Conservation (phyloP, 2,888 invertebrate genomes). For the Ophonus ardosiacus region DNA sequence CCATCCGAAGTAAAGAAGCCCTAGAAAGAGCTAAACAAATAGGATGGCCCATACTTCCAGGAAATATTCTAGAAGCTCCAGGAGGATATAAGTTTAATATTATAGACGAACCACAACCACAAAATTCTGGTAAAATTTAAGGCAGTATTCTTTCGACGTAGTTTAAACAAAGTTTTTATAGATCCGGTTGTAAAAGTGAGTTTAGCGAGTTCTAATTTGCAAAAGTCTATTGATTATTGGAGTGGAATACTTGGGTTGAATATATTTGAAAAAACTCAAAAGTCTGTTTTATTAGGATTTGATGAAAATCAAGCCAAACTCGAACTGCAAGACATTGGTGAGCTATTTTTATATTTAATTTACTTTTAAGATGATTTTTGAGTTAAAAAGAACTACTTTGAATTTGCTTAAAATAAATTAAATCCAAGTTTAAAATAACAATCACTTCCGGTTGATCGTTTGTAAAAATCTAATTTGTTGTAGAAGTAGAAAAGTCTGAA, state of each 20-base stretch:
- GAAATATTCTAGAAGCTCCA: constrained; percentile 87
- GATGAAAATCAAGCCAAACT: constrained; percentile 85
- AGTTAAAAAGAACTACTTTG: too few relatives aligned
- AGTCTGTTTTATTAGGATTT: constrained; percentile 84
- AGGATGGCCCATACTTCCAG: constrained; percentile 85
- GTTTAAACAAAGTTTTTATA: constrained; percentile 70
- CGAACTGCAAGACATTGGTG: constrained; percentile 86
- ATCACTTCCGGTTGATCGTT: too few relatives aligned
- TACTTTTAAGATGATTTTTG: neutral
- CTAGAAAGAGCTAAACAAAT: constrained; percentile 84
- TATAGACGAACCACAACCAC: constrained; percentile 84
- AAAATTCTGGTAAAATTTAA: constrained; percentile 78
- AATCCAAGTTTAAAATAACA: too few relatives aligned
- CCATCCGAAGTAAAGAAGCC: constrained; percentile 87
- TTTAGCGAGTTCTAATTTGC: constrained; percentile 86
- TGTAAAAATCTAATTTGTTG: too few relatives aligned
- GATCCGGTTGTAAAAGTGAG: constrained; percentile 91
- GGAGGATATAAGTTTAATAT: constrained; percentile 95
- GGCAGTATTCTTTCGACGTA: neutral
- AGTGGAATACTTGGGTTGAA: constrained; percentile 86
- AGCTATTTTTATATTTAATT: neutral
- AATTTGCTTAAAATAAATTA: too few relatives aligned
- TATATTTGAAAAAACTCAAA: constrained; percentile 81
- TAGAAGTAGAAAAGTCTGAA: too few relatives aligned
- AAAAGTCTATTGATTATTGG: constrained; percentile 91